A percentile compares a stretch with the other conserved stretches of the same genome.
Evolutionary conservation across 2,888 invertebrate species (phyloP).

Genomic region (Pammene aurita): DNA sequence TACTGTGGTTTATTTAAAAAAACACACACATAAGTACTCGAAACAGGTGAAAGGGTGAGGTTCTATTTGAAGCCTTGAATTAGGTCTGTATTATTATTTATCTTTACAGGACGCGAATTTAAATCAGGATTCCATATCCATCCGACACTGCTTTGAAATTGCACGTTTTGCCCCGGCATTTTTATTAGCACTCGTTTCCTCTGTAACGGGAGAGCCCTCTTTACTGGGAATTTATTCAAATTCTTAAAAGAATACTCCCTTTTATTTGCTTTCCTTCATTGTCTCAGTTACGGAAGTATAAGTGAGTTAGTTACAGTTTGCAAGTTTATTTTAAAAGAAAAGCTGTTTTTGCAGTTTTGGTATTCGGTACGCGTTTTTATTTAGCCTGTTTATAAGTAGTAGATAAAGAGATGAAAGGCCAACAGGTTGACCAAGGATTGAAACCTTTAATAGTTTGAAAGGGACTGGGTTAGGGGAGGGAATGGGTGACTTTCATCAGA

Average conservation of each 20-base stretch:
- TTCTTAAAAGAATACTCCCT: conserved; percentile 70
- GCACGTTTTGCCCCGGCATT: conserved; percentile 65
- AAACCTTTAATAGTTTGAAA: no score
- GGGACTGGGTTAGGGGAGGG: no score
- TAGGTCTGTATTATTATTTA: not conserved
- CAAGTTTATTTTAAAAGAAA: conserved; percentile 43
- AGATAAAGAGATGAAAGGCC: no score
- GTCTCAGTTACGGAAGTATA: conserved; percentile 62
- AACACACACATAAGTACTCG: no score
- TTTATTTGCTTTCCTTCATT: conserved; percentile 59
- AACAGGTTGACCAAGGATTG: no score
- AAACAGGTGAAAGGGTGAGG: no score
- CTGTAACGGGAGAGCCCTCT: conserved; percentile 70
- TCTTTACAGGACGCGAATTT: conserved; percentile 51
- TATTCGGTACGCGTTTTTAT: not conserved
- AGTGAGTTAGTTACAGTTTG: conserved; percentile 64
- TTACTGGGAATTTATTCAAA: conserved; percentile 78
- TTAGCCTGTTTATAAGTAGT: no score
- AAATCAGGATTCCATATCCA: conserved; percentile 59
- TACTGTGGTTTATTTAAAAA: no score
- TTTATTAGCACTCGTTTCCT: conserved; percentile 74
- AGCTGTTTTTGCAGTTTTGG: not conserved
- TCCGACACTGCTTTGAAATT: conserved; percentile 69
- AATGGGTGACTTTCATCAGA: no score
- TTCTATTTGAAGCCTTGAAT: no score